A percentile compares a stretch with the other conserved stretches of the same genome.
Evolutionary conservation across 2,797 vertebrate species (phyloP).

Genomic region (Bucorvus abyssinicus): DNA sequence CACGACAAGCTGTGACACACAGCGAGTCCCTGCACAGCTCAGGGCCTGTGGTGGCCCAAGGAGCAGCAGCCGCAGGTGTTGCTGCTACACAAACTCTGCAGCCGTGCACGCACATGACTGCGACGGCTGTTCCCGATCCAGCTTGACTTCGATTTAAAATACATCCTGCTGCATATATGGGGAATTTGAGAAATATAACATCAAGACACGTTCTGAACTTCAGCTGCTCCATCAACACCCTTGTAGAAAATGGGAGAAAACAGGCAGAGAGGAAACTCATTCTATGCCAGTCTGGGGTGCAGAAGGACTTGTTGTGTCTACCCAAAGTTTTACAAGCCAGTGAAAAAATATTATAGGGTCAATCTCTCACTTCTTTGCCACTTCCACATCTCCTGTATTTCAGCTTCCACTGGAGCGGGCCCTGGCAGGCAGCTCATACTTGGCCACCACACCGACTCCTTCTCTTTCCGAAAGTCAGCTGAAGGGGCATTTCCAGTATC

Average conservation of each 20-base stretch:
- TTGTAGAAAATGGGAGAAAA: background rate
- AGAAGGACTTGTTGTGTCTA: background rate
- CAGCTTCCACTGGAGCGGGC: background rate
- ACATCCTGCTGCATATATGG: background rate
- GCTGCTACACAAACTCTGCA: background rate
- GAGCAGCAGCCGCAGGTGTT: background rate
- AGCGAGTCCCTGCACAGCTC: too few relatives aligned
- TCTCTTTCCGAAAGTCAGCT: background rate
- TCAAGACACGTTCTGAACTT: background rate
- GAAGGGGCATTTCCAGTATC: background rate
- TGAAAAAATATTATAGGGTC: background rate
- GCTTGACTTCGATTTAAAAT: background rate
- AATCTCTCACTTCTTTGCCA: background rate
- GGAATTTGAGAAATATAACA: background rate
- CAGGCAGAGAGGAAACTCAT: background rate
- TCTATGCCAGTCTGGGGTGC: background rate
- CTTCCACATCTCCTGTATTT: background rate
- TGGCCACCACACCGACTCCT: background rate
- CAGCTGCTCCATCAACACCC: background rate
- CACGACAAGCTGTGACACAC: too few relatives aligned
- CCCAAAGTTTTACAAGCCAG: background rate
- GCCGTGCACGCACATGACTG: fast-evolving
- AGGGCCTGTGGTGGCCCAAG: background rate
- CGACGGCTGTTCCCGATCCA: background rate
- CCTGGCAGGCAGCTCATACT: background rate